Base-by-base conservation (phyloP, 2,888 invertebrate genomes). In the Willowsia nigromaculata region DNA sequence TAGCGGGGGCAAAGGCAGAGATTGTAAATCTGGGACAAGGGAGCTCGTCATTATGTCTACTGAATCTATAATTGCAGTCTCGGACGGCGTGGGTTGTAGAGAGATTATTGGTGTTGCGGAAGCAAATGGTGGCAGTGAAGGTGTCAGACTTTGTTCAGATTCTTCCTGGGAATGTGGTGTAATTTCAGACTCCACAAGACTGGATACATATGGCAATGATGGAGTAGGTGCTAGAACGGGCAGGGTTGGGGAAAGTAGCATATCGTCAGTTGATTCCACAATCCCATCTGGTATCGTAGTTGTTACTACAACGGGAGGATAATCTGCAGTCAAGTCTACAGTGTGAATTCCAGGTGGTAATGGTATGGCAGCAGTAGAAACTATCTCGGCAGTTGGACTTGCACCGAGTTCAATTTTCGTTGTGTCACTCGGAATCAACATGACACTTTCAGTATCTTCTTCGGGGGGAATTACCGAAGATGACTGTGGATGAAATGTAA, bases 341-440 rank as follows among this genome's bases (percentile, higher is more conserved):
- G 88, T 90, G 40, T 62, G 47, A 13, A 90, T 71, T 1, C 59
- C 80, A n/a, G 87, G 90, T 76, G 88, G 91, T 25, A 85, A 71
- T 2, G 78, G 89, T 50, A 85, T 62, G n/a, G 87, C 47, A 37
- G 82, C 88, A 76, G 91, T 90, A 18, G 91, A 90, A 68, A 89
- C 84, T 33, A 78, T 89, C 33, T 85, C 87, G 25, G 85, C 91
- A 78, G 83, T 68, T 53, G 88, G 85, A 65, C 89, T 90, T 2
- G 91, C 87, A 13, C 86, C 76, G 56, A 92, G 80, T 56, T 89
- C 74, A 47, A 33, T 25, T 83, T 74, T 76, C 81, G 68, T 74
- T 65, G 68, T 86, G 22, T 74, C 37, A n/a, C 40, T 40, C 9
- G 56, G 47, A 40, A 65, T 62, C 27, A 53, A 47, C 33, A 82